Conservation (phyloP, 1,140 invertebrate genomes). For the Pogonognathellus flavescens region DNA sequence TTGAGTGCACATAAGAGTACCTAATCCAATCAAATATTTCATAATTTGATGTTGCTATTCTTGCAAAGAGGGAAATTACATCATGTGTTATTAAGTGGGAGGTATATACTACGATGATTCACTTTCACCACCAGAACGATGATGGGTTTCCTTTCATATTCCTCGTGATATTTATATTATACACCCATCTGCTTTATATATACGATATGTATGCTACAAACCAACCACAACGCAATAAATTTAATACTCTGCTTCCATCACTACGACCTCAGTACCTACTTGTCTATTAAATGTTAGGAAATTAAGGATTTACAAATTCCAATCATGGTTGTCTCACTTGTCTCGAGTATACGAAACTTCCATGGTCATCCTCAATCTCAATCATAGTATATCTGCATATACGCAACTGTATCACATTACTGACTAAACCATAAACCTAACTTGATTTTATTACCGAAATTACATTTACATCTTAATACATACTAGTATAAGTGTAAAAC, state of each 20-base stretch:
- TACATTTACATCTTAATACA: too few species aligned
- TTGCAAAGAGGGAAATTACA: not conserved
- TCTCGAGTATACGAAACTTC: too few species aligned
- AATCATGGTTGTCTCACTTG: too few species aligned
- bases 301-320: too few species aligned
- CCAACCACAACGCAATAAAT: not conserved
- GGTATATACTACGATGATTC: not conserved
- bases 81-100: not conserved
- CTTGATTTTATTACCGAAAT: too few species aligned
- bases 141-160: not conserved
- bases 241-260: not conserved
- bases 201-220: not conserved
- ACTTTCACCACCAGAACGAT: not conserved
- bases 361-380: too few species aligned
- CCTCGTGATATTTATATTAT: not conserved
- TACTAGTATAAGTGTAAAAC: too few species aligned
- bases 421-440: too few species aligned
- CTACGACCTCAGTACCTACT: too few species aligned
- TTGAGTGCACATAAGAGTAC: not conserved
- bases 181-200: not conserved
- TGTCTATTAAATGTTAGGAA: too few species aligned
- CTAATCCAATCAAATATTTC: constrained; percentile 27
- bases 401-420: too few species aligned
- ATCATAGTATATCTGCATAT: too few species aligned
- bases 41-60: constrained; percentile 11